Conservation (phyloP, 2,113 vertebrate species). For the Sorex araneus region DNA sequence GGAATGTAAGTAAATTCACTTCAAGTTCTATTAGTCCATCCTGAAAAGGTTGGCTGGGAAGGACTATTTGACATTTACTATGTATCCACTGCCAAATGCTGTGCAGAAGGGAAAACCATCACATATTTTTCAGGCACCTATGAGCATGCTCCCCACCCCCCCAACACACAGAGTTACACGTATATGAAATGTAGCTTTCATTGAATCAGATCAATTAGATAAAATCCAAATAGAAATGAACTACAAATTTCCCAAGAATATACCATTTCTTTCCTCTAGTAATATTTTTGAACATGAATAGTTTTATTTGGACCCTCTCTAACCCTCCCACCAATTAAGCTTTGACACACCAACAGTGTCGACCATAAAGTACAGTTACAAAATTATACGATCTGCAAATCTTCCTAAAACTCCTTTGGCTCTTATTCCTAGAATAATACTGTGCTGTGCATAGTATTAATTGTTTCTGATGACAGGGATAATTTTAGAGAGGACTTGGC, state of each 20-base stretch:
- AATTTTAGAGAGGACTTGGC: constrained; percentile 86
- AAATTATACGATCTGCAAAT: constrained; percentile 81
- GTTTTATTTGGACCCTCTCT: neutral
- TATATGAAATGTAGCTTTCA: neutral
- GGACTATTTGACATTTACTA: constrained; percentile 76
- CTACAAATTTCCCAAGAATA: constrained; percentile 60
- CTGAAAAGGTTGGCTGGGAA: constrained; percentile 65
- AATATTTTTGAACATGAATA: constrained; percentile 55
- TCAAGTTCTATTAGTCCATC: constrained; percentile 81
- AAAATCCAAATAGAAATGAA: constrained; percentile 72
- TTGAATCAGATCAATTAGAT: constrained; percentile 63
- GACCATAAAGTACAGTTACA: constrained; percentile 78
- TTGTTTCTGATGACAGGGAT: constrained; percentile 82
- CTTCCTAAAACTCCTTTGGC: constrained; percentile 65
- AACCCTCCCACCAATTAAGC: constrained; percentile 62
- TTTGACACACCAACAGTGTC: constrained; percentile 14
- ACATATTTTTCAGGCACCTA: neutral
- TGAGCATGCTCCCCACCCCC: no score
- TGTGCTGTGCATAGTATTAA: constrained; percentile 76
- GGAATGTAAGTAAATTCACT: constrained; percentile 75
- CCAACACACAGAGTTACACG: no score
- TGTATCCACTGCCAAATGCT: constrained; percentile 12
- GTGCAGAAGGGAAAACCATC: neutral
- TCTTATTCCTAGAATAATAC: constrained; percentile 84
- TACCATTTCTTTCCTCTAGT: constrained; percentile 43